A percentile compares a stretch with the other conserved stretches of the same genome.
Evolutionary conservation across 1,140 invertebrate species (phyloP).

Genomic region (Drosophila lini): DNA sequence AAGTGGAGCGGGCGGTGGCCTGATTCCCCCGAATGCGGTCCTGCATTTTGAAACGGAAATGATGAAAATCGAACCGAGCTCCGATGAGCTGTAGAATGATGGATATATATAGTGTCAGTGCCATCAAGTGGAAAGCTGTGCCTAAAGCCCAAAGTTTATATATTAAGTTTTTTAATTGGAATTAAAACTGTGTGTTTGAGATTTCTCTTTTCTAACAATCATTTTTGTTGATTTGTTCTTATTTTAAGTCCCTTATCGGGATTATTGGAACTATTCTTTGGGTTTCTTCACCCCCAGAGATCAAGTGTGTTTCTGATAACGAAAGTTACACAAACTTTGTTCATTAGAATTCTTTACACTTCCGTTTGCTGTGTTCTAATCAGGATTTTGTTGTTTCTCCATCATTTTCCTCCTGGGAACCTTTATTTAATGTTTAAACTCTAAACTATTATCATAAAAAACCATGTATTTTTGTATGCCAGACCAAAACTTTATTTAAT

Average conservation of each 20-base stretch:
- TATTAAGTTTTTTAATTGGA: conserved; percentile 1
- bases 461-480: background rate
- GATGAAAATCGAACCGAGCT: conserved; percentile 89
- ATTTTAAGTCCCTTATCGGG: background rate
- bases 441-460: too few relatives aligned
- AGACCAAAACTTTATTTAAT: conserved; percentile 26
- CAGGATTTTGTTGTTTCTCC: background rate
- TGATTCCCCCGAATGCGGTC: conserved; percentile 92
- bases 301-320: background rate
- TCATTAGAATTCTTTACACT: background rate
- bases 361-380: background rate
- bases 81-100: conserved; percentile 84
- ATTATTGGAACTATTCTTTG: background rate
- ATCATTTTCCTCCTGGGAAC: background rate
- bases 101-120: background rate
- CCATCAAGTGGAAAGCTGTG: background rate
- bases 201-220: background rate
- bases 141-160: conserved; percentile 14
- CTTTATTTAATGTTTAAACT: background rate
- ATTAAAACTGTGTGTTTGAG: conserved; percentile 4
- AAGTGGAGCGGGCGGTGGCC: conserved; percentile 90
- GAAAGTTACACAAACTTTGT: background rate
- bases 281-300: conserved; percentile 1
- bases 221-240: background rate
- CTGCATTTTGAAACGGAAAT: conserved; percentile 94